Evolutionary conservation across 2,797 vertebrate genomes (phyloP).

Genomic region (Dallia pectoralis): DNA sequence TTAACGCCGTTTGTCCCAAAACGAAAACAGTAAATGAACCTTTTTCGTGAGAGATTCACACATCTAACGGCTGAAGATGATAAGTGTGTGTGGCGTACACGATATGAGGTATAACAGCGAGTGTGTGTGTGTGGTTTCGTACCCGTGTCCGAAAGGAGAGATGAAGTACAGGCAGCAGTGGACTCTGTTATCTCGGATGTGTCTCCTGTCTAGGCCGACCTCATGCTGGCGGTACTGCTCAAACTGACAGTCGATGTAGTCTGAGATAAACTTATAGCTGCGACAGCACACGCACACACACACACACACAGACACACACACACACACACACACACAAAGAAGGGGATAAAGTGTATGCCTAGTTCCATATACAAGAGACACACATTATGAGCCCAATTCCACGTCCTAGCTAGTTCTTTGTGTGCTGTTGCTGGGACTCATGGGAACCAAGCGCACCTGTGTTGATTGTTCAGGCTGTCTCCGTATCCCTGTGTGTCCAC

Average conservation of each 20-base stretch:
- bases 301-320: slow-evolving; percentile 11
- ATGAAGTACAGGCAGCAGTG: slow-evolving; percentile 89
- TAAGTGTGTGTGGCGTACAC: not conserved
- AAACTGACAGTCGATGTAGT: slow-evolving; percentile 83
- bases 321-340: not conserved
- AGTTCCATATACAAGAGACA: no score
- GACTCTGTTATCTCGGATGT: slow-evolving; percentile 86
- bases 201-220: slow-evolving; percentile 84
- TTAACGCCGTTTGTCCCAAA: no score
- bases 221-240: slow-evolving; percentile 86
- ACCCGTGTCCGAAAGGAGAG: slow-evolving; percentile 85
- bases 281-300: slow-evolving; percentile 18
- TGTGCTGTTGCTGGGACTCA: not conserved
- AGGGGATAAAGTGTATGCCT: no score
- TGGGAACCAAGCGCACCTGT: slow-evolving; percentile 65
- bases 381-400: not conserved
- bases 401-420: not conserved
- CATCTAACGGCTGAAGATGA: not conserved
- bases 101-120: not conserved
- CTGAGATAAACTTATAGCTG: slow-evolving; percentile 79
- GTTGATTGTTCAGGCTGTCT: slow-evolving; percentile 79
- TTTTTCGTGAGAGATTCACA: not conserved
- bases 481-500: slow-evolving; percentile 86
- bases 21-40: slow-evolving; percentile 3
- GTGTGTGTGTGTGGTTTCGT: not conserved